These are phyloP conservation scores for Lordiphosa stackelbergi DNA, from an alignment of 1,140 invertebrate genomes.

Conservation along the genomic window DNA sequence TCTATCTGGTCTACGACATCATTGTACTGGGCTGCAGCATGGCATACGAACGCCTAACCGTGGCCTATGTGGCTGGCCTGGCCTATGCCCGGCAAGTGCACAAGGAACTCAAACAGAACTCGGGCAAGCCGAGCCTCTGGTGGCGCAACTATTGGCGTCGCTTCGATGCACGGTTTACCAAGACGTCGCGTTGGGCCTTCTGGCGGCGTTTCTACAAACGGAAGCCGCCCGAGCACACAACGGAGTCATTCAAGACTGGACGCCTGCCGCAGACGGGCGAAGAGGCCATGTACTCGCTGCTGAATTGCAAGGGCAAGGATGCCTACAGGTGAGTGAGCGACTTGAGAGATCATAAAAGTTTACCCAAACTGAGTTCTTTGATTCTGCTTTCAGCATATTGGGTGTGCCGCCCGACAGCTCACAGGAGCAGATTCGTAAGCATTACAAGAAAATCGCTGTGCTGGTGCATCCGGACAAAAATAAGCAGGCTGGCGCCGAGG, in stretches of 20 bases:
- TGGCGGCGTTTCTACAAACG: conserved; percentile 73
- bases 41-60: conserved; percentile 79
- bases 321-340: conserved; percentile 85
- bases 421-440: conserved; percentile 95
- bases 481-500: conserved; percentile 94
- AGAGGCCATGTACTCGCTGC: conserved; percentile 93
- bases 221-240: conserved; percentile 50
- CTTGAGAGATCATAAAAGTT: too few relatives aligned
- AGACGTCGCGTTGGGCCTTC: conserved; percentile 71
- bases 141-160: conserved; percentile 66
- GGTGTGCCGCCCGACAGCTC: conserved; percentile 90
- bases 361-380: background rate
- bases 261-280: conserved; percentile 92
- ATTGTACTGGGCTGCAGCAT: conserved; percentile 86
- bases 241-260: conserved; percentile 63
- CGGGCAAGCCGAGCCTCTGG: conserved; percentile 72
- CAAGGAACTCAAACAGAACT: conserved; percentile 71
- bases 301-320: conserved; percentile 96
- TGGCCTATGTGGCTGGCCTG: conserved; percentile 49
- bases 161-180: conserved; percentile 68
- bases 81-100: conserved; percentile 59
- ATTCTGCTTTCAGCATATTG: conserved; percentile 83
- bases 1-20: conserved; percentile 87
- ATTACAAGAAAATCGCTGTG: conserved; percentile 94
- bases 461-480: conserved; percentile 97